A percentile compares a stretch with the other conserved stretches of the same genome.
phyloP scores from a whole-genome alignment of 2,888 invertebrate genomes.

The Camptogramma bilineatum region DNA sequence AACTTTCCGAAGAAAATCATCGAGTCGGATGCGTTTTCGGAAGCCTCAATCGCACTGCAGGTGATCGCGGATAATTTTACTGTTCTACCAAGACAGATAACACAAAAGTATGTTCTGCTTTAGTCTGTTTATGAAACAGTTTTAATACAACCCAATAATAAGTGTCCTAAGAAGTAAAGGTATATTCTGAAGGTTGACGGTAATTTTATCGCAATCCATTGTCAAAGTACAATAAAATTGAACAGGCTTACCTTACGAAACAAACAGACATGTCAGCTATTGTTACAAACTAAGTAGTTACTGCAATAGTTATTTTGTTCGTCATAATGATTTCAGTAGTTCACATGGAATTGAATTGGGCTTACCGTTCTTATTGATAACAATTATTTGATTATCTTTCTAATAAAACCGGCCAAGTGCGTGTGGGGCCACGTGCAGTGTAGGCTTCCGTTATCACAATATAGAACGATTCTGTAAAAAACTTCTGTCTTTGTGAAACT shows the following conservation, averaged over 20 bases:
- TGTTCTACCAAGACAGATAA: too few species aligned
- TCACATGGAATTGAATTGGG: conserved; percentile 9
- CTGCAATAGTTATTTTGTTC: conserved; percentile 33
- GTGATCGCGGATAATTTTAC: too few species aligned
- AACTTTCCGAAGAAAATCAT: too few species aligned
- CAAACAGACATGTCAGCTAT: conserved; percentile 36
- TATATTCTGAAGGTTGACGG: conserved; percentile 41
- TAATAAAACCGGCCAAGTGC: background rate
- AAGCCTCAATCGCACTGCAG: too few species aligned
- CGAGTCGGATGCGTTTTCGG: too few species aligned
- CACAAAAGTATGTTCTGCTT: too few species aligned
- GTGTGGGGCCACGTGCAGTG: too few species aligned
- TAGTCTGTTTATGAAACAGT: background rate
- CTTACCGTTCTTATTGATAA: background rate
- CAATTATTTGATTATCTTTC: background rate
- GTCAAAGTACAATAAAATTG: conserved; percentile 57
- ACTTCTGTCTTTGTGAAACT: too few species aligned
- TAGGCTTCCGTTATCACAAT: too few species aligned
- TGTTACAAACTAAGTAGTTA: conserved; percentile 38
- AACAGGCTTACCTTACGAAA: conserved; percentile 41
- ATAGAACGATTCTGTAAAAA: too few species aligned
- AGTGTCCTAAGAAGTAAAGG: conserved; percentile 29
- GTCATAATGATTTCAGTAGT: conserved; percentile 29
- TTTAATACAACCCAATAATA: conserved; percentile 12
- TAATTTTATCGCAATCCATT: conserved; percentile 52